Percentiles rank a stretch among this genome's conserved stretches.
phyloP scores from a whole-genome alignment of 2,797 vertebrate genomes.

The Ptychadena robeensis region DNA sequence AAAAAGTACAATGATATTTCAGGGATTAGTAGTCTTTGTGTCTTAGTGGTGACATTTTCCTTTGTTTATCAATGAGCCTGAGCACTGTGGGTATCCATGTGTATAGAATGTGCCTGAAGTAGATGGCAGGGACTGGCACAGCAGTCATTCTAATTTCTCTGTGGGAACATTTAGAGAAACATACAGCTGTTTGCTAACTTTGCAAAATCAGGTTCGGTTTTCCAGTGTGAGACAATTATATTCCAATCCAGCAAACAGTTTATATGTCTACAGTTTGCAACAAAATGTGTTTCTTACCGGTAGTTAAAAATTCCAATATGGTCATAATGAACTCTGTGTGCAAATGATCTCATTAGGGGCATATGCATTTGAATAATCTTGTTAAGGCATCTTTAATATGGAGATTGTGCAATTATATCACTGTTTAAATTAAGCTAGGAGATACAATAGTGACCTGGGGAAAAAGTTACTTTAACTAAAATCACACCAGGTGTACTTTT shows the following conservation, averaged over 20 bases:
- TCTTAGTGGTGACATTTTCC: slow-evolving; percentile 46
- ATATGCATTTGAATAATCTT: slow-evolving; percentile 26
- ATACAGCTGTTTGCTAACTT: slow-evolving; percentile 57
- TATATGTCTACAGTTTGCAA: slow-evolving; percentile 46
- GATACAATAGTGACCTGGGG: slow-evolving; percentile 2
- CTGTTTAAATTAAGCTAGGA: slow-evolving; percentile 4
- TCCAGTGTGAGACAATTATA: slow-evolving; percentile 51
- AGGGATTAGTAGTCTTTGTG: slow-evolving; percentile 38
- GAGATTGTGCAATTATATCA: slow-evolving; percentile 30
- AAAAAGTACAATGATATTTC: slow-evolving; percentile 20
- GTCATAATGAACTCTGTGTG: slow-evolving; percentile 45
- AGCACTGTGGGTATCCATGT: slow-evolving; percentile 38
- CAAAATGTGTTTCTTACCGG: slow-evolving; percentile 44
- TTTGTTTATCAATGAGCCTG: slow-evolving; percentile 40
- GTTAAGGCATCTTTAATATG: slow-evolving; percentile 40
- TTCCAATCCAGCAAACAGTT: slow-evolving; percentile 43
- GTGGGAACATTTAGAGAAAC: slow-evolving; percentile 50
- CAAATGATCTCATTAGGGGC: slow-evolving; percentile 49
- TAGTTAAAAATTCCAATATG: slow-evolving; percentile 52
- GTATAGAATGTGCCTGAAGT: slow-evolving; percentile 48
- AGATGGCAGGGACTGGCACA: slow-evolving; percentile 42
- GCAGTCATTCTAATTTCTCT: slow-evolving; percentile 48
- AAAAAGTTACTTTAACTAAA: not conserved
- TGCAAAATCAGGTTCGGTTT: slow-evolving; percentile 50
- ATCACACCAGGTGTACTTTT: not conserved